Evolutionary conservation across 1,140 invertebrate genomes (phyloP).

Genomic region (Leptestheria dahalacensis): DNA sequence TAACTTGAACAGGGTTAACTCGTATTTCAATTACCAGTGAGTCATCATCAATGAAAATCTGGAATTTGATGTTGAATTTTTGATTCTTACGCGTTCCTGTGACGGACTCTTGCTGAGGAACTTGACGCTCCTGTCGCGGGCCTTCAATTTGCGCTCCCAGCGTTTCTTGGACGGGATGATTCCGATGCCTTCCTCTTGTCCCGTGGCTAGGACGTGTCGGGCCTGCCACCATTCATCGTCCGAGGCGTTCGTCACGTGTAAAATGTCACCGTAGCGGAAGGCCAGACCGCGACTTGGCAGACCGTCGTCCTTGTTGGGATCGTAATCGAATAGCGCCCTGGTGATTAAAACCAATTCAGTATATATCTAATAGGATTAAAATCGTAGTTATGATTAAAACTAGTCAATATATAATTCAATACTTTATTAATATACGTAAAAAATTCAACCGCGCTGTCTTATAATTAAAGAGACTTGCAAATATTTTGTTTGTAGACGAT

Average conservation of each 20-base stretch:
- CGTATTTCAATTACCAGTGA: too few species aligned
- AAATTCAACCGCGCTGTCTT: too few species aligned
- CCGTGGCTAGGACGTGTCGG: constrained; percentile 36
- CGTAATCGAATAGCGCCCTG: constrained; percentile 96
- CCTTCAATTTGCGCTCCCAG: constrained; percentile 92
- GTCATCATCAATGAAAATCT: too few species aligned
- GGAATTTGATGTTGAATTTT: too few species aligned
- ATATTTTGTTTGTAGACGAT: too few species aligned
- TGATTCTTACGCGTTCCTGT: constrained; percentile 40
- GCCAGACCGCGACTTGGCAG: constrained; percentile 85
- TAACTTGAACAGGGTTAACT: too few species aligned
- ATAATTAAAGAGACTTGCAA: too few species aligned
- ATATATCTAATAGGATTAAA: constrained; percentile 6
- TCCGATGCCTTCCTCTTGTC: constrained; percentile 43
- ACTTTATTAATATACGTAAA: too few species aligned
- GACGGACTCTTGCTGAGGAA: constrained; percentile 64
- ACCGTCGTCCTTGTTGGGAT: constrained; percentile 91
- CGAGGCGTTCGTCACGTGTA: constrained; percentile 96
- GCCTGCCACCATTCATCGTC: constrained; percentile 99
- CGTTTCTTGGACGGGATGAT: constrained; percentile 75
- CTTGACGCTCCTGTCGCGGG: constrained; percentile 90
- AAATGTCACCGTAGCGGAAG: constrained; percentile 92
- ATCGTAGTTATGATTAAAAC: background rate
- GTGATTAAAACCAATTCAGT: constrained; percentile 10
- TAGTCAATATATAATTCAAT: too few species aligned